phyloP scores from a whole-genome alignment of 1,140 invertebrate species.

The Neodiprion virginianus region DNA sequence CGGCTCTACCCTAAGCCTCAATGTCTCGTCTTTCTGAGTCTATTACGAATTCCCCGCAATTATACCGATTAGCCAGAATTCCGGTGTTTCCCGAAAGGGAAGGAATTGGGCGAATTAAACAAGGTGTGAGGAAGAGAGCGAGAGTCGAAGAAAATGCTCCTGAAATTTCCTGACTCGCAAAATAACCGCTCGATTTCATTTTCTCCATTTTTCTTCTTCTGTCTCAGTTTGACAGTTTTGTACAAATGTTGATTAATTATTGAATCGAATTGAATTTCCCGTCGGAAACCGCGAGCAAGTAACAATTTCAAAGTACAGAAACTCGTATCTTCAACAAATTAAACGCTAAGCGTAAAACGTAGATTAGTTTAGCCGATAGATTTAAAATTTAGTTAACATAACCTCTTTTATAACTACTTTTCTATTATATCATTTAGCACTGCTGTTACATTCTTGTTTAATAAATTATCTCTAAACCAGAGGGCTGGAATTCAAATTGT shows the following conservation, averaged over 20 bases:
- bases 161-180: slow-evolving; percentile 44
- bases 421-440: no score
- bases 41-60: slow-evolving; percentile 48
- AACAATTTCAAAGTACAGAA: no score
- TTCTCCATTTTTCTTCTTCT: background rate
- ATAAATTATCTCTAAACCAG: no score
- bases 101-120: background rate
- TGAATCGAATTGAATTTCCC: background rate
- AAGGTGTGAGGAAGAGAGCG: background rate
- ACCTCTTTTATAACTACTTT: no score
- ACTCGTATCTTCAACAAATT: no score
- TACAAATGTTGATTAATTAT: background rate
- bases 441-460: no score
- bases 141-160: slow-evolving; percentile 40
- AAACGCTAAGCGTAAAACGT: no score
- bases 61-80: slow-evolving; percentile 45
- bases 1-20: background rate
- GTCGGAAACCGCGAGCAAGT: no score
- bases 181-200: slow-evolving; percentile 38
- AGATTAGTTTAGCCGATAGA: no score
- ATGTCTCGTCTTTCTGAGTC: slow-evolving; percentile 41
- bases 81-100: background rate
- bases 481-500: no score
- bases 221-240: background rate
- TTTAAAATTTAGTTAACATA: no score